phyloP scores from a whole-genome alignment of 2,888 invertebrate species.

The Tillus elongatus region DNA sequence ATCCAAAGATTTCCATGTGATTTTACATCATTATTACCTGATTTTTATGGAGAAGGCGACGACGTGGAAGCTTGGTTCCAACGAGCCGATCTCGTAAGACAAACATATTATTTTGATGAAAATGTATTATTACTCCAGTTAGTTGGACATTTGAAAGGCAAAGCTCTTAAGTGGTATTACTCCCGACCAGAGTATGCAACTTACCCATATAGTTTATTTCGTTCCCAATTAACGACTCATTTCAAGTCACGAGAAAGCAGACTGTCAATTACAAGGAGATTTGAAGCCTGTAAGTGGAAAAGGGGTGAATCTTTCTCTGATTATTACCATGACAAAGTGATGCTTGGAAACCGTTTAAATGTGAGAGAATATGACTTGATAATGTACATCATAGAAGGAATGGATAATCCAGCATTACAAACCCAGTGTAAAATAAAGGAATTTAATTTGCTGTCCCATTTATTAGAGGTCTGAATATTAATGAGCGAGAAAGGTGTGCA shows the following conservation, averaged over 20 bases:
- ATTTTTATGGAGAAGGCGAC: constrained; percentile 8
- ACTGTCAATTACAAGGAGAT: constrained; percentile 5
- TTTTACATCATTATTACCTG: constrained; percentile 10
- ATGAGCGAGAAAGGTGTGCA: too few relatives aligned
- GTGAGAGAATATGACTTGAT: constrained; percentile 23
- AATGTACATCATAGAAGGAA: constrained; percentile 19
- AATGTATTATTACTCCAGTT: constrained; percentile 1
- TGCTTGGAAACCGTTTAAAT: constrained; percentile 16
- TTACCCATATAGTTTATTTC: constrained; percentile 5
- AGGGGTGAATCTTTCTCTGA: constrained; percentile 16
- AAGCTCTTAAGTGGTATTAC: constrained; percentile 7
- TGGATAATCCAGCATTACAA: constrained; percentile 9
- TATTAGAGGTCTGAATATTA: too few relatives aligned
- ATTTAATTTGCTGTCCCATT: too few relatives aligned
- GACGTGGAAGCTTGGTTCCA: constrained; percentile 10
- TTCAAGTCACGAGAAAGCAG: constrained; percentile 4
- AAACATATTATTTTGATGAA: constrained; percentile 4
- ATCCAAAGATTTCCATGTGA: too few relatives aligned
- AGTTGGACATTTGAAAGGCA: neutral
- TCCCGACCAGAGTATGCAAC: constrained; percentile 5
- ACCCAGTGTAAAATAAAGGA: too few relatives aligned
- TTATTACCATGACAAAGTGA: constrained; percentile 18
- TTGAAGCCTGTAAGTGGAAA: constrained; percentile 18
- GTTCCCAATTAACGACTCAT: constrained; percentile 5
- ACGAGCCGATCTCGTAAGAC: constrained; percentile 5